Percentiles rank a stretch among this genome's conserved stretches.
phyloP scores from a whole-genome alignment of 37 sponge, comb jelly and placozoan species.

The Amphimedon queenslandica region DNA sequence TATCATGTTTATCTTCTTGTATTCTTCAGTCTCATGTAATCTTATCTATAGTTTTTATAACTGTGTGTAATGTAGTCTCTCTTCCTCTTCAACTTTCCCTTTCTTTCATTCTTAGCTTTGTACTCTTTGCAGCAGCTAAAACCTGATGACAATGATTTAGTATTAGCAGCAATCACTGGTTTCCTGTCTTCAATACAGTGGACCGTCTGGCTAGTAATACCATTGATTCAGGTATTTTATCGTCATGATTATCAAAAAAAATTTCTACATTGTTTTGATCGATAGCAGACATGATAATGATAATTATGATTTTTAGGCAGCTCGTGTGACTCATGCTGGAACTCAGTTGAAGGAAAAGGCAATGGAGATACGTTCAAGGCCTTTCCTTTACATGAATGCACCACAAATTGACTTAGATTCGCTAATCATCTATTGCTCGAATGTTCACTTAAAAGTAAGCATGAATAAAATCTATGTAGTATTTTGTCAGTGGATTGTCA shows the following conservation, averaged over 20 bases:
- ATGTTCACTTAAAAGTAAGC: conserved; percentile 51
- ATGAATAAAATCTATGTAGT: too few relatives aligned
- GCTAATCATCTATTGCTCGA: conserved; percentile 44
- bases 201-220: conserved; percentile 21
- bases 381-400: conserved; percentile 67
- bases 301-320: conserved; percentile 35
- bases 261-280: too few relatives aligned
- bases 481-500: too few relatives aligned
- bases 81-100: conserved; percentile 3
- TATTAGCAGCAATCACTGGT: conserved; percentile 10
- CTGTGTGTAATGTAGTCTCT: too few relatives aligned
- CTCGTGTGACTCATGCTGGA: conserved; percentile 54
- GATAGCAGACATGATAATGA: background rate
- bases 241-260: too few relatives aligned
- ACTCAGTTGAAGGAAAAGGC: conserved; percentile 27
- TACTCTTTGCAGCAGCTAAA: background rate
- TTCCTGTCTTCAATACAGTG: conserved; percentile 33
- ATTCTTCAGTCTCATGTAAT: too few relatives aligned
- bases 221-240: conserved; percentile 51
- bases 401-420: conserved; percentile 74
- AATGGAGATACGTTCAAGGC: conserved; percentile 57
- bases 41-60: too few relatives aligned
- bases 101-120: background rate
- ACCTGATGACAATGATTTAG: background rate
- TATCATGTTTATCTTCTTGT: too few relatives aligned